These are phyloP conservation scores for Drosophila littoralis DNA, from an alignment of 1,140 invertebrate genomes.

Conservation along the genomic window DNA sequence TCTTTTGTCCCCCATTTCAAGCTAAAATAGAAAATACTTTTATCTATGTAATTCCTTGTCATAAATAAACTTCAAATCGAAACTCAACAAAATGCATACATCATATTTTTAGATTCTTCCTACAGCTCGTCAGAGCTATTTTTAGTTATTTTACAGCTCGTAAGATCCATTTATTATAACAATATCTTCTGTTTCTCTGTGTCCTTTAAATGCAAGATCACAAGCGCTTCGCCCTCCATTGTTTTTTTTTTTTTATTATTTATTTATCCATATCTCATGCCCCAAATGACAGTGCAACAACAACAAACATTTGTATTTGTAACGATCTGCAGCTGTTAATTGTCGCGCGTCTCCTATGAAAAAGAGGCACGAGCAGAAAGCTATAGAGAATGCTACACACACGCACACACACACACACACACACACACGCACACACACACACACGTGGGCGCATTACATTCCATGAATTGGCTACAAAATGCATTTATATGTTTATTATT, in stretches of 20 bases:
- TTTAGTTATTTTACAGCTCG: no score
- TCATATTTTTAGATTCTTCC: no score
- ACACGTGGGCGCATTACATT: background rate
- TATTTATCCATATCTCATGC: constrained; percentile 26
- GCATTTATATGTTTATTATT: constrained; percentile 29
- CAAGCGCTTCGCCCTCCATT: constrained; percentile 15
- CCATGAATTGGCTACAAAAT: constrained; percentile 13
- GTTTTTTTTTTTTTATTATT: background rate
- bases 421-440: background rate
- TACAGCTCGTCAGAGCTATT: no score
- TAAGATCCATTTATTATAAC: no score
- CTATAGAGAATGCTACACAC: constrained; percentile 8
- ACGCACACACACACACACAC: background rate
- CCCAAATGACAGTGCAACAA: constrained; percentile 37
- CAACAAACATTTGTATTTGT: constrained; percentile 31
- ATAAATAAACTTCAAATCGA: no score
- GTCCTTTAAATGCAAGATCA: background rate
- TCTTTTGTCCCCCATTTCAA: no score
- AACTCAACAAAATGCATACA: no score
- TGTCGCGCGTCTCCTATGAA: constrained; percentile 55
- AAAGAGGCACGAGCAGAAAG: constrained; percentile 10
- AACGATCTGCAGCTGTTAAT: constrained; percentile 56
- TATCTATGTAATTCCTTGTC: no score
- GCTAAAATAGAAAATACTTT: no score
- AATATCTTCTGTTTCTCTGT: background rate